Base-by-base conservation (phyloP, 1,140 invertebrate species). In the Pygmarrhopalites habei region DNA sequence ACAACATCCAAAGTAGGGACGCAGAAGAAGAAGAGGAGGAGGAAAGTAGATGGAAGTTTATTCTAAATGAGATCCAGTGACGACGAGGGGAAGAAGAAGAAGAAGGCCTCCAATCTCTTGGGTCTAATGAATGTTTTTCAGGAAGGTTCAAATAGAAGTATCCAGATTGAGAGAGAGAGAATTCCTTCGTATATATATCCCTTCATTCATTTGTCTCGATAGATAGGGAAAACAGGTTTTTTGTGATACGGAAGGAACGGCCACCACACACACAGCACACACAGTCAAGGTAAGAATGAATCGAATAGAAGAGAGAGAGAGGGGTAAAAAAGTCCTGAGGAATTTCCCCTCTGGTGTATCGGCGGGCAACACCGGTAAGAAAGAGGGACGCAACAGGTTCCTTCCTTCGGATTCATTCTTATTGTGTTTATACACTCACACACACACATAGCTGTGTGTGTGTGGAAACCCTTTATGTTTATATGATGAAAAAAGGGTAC, bases 241-340 rank as follows among this genome's bases (percentile, higher is more conserved):
- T 62, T 56, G 52, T 56, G 52, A 62, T 62, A 62, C 60, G 60
- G 60, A 62, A 62, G 60, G 60, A 62, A 47, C 51, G 52, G 52
- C 12, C 3, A 19, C 47, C 30, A 32, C 39, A 47, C 58, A 59
- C 41, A 29, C 56, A 58, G 21, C 57, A 58, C 41, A 46, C 57
- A 43, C 25, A 29, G 41, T 41, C n/a, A 61, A 53, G 29, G 53
- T 35, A 29, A 51, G 60, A 62, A 62, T 62, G 60, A 62, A 62
- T 62, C 43, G 60, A 46, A 5, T 21, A 23, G 32, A n/a, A n/a
- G n/a, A n/a, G n/a, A n/a, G n/a, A n/a, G n/a, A n/a, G n/a, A n/a
- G n/a, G n/a, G n/a, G 23, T 7, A 57, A n/a, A 56, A 62, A 62
- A 62, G 57, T 46, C n/a, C 43, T 56, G 60, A 44, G 60, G 60